Conservation (phyloP, 1,140 invertebrate genomes). For the Ceratitis capitata region DNA sequence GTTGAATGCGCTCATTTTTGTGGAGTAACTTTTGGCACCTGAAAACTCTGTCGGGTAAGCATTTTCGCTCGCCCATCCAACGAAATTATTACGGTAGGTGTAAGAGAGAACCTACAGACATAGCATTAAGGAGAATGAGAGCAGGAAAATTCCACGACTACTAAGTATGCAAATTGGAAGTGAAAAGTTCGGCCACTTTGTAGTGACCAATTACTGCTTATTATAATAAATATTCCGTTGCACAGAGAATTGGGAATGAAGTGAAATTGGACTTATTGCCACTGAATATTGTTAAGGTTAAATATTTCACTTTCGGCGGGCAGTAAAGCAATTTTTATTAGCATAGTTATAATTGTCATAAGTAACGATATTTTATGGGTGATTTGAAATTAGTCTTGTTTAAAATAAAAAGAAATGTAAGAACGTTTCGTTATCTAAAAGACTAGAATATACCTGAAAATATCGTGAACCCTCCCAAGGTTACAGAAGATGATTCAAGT, state of each 20-base stretch:
- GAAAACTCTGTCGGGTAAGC: neutral
- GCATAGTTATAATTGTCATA: too few species aligned
- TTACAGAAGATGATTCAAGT: too few species aligned
- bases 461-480: too few species aligned
- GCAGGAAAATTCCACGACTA: too few species aligned
- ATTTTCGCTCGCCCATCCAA: neutral
- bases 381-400: too few species aligned
- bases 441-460: too few species aligned
- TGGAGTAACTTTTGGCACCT: conserved; percentile 7
- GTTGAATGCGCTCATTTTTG: neutral
- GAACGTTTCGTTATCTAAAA: too few species aligned
- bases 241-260: neutral
- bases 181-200: conserved; percentile 32
- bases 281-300: neutral
- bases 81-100: neutral
- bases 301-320: neutral
- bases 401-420: too few species aligned
- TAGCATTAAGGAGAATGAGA: neutral
- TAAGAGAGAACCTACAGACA: neutral
- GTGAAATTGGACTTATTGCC: neutral
- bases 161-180: conserved; percentile 31
- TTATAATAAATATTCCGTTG: conserved; percentile 32
- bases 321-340: neutral
- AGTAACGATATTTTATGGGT: too few species aligned
- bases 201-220: conserved; percentile 19